Conservation (phyloP, 2,113 vertebrate genomes). For the Oreochromis niloticus region DNA sequence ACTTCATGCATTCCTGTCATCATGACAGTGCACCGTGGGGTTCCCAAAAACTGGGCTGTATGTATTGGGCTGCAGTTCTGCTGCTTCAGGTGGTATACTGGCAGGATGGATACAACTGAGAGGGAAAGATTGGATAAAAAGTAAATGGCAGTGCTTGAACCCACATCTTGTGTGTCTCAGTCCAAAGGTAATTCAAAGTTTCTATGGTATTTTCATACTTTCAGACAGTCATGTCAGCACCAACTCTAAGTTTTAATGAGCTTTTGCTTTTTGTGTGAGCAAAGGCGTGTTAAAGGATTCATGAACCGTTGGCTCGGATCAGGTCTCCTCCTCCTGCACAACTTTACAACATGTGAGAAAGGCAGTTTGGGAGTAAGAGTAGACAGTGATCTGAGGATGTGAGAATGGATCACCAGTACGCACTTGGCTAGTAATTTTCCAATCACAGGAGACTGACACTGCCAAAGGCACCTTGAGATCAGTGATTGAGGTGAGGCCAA, state of each 20-base stretch:
- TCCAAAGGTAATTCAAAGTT: not conserved
- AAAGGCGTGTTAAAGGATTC: not conserved
- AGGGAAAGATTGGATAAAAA: not conserved
- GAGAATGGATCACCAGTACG: slow-evolving; percentile 34
- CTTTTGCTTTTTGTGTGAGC: not conserved
- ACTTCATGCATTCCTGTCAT: slow-evolving; percentile 6
- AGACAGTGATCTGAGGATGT: not conserved
- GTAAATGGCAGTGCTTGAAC: not conserved
- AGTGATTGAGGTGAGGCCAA: slow-evolving; percentile 26
- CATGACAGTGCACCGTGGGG: not conserved
- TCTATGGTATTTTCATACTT: not conserved
- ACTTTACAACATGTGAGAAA: slow-evolving; percentile 2
- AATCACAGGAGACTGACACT: slow-evolving; percentile 27
- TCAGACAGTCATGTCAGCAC: not conserved
- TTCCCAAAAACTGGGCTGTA: not conserved
- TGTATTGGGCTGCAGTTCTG: not conserved
- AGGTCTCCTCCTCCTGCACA: not conserved
- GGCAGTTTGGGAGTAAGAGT: not conserved
- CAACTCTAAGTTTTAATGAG: not conserved
- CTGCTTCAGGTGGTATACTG: not conserved
- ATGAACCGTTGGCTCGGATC: not conserved
- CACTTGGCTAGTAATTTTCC: slow-evolving; percentile 39
- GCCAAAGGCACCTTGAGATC: slow-evolving; percentile 40
- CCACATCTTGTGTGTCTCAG: not conserved
- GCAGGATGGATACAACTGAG: not conserved